These are phyloP conservation scores for Acanthurus lineatus DNA, from an alignment of 2,797 vertebrate genomes.

Conservation along the genomic window DNA sequence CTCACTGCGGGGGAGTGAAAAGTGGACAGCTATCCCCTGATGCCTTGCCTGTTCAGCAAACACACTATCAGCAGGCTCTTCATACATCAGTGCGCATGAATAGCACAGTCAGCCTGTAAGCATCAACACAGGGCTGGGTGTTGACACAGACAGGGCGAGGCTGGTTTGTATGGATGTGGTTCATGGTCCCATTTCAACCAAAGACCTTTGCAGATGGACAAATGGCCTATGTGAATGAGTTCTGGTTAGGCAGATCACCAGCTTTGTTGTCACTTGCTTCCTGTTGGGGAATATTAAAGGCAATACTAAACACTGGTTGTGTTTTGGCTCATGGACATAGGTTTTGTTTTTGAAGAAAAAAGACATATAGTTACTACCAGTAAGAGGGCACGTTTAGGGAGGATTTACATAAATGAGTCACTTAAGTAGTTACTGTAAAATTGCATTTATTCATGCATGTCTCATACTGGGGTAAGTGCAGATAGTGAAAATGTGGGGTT, in stretches of 20 bases:
- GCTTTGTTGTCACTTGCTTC: conserved; percentile 50
- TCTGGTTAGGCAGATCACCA: conserved; percentile 34
- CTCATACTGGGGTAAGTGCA: conserved; percentile 2
- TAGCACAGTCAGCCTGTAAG: conserved; percentile 84
- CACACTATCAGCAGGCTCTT: conserved; percentile 85
- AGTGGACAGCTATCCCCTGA: conserved; percentile 78
- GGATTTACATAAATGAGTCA: conserved; percentile 31
- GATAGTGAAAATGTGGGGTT: background rate
- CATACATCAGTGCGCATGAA: conserved; percentile 87
- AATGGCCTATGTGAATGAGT: conserved; percentile 64
- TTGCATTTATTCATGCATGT: conserved; percentile 11
- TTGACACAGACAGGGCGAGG: conserved; percentile 83
- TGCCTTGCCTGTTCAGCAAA: conserved; percentile 85
- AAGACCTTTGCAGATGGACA: conserved; percentile 76
- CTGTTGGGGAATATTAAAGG: conserved; percentile 16
- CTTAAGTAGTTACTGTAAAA: conserved; percentile 25
- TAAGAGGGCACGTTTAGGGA: background rate
- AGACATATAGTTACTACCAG: no score
- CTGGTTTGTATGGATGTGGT: conserved; percentile 64
- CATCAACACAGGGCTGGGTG: conserved; percentile 79
- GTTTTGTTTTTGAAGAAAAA: conserved; percentile 33
- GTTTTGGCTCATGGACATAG: conserved; percentile 39
- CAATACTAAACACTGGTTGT: conserved; percentile 41
- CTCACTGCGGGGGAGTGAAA: conserved; percentile 76
- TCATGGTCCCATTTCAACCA: conserved; percentile 79